Base-by-base conservation (phyloP, 2,888 invertebrate species). In the Nymphalis polychloros region DNA sequence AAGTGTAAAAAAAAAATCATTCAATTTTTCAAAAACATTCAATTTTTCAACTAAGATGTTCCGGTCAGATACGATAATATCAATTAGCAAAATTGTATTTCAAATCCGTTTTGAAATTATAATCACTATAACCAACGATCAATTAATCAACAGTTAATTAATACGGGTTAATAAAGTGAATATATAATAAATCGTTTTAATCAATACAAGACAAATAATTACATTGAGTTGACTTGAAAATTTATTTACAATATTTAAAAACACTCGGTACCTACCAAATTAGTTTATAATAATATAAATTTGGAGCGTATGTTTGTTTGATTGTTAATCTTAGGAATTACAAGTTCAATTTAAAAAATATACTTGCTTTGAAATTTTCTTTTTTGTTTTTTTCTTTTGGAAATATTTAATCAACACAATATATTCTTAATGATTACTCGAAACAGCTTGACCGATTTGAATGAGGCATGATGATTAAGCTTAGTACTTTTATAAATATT, bases 151-250 rank as follows among this genome's bases (percentile, higher is more conserved):
- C 53, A 2, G 27, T 53, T 62, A 71, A 69, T 67, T 62, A 71
- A 66, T 69, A 55, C 55, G 60, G 47, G 23, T 63, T 61, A 63
- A 69, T 66, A 63, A 65, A 64, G 60, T 62, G 27, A 67, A 67
- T 64, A 67, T 68, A 68, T 48, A 55, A 71, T 68, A 52, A 63
- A 66, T 64, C 61, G 64, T 69, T 67, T 69, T 69, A 67, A 69
- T 69, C 67, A 31, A 55, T 55, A 8, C 53, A 17, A 55, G 53
- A 27, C 53, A 31, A 53, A 31, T 55, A 55, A n/a, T 27, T 55
- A 55, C 53, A 8, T 55, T 17, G 19, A 20, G 2, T 50, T 50
- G 16, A 53, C 6, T 31, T 27, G 7, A 55, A 8, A 31, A 31
- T 55, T 17, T 55, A 50, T 53, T 53, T 8, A 31, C 16, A 53